Base-by-base conservation (phyloP, 2,888 invertebrate genomes). In the Anoncus sp. region DNA sequence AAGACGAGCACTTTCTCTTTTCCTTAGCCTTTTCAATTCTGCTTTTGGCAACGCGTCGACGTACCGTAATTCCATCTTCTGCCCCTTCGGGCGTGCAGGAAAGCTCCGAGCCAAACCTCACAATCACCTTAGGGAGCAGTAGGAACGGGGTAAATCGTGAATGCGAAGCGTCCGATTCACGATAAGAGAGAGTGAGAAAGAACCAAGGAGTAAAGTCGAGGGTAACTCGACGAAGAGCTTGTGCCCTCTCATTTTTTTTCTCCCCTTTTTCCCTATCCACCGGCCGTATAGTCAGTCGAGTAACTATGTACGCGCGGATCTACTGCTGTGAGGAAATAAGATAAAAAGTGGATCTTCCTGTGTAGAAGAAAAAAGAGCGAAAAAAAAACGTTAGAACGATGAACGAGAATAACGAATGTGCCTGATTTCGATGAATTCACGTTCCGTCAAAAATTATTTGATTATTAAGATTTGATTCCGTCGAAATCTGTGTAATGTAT, bases 11-110 rank as follows among this genome's bases (percentile, higher is more conserved):
- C 74, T 70, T 71, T 74, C 70, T 51, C 43, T 45, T 31, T 49
- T 40, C 51, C 70, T 53, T 55, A 43, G 70, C 70, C 66, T 62
- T 78, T 78, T 75, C 74, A 71, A 78, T 71, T 70, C 38, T 43
- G 24, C 49, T 40, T 43, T 47, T 53, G 53, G 66, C 77, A 47
- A 40, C 12, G 40, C 27, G 27, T 27, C 55, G 49, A 49, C 55
- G 49, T 71, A 55, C 65, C 71, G 70, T 71, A 49, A 75, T 71
- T 74, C 55, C 38, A 16, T 66, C 70, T 60, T 66, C 77, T 27
- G 59, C 40, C 55, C 45, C 35, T 18, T 24, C 47, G 60, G 55
- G 70, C 47, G 60, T 49, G 24, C 38, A n/a, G 18, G 9, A 70
- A 66, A 45, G 40, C 43, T 53, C 20, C 51, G 14, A 3, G 18